Evolutionary conservation across 92 coral and sea anemone genomes (phyloP), one percentile per base, ranked within the genome.

Genomic region (Zoanthus sansibaricus): DNA sequence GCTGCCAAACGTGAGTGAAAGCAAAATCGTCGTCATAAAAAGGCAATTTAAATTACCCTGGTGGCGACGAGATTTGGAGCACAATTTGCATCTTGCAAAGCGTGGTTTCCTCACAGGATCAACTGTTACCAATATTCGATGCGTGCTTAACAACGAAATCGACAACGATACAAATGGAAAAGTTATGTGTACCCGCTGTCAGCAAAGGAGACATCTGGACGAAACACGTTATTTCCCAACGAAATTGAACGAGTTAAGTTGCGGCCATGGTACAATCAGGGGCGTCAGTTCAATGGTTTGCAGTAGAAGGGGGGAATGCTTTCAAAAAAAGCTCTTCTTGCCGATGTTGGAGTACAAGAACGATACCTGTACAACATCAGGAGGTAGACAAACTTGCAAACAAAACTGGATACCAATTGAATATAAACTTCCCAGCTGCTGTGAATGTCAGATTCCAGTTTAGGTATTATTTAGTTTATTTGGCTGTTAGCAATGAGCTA

Each of bases 101-200:
- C 55, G 10, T 11, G 1, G 55, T 11, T 7, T 49, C 55, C 1
- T 2, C 55, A 9, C 1, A 7, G 12, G 7, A 0, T 7, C 55
- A 49, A 49, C 4, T 1, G 12, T 49, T 49, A 11, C 9, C 55
- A 11, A 16, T 32, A 56, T 20, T 47, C 58, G 54, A 7, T 78
- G 83, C 55, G 48, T 78, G 17, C 6, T 5, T 17, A 49, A 78
- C 20, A 30, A 48, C 3, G 58, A 55, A 2, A 45, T 2, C 10
- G 31, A 33, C n/a, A 3, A 0, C 7, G 15, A 37, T 12, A 74
- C 78, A 37, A 37, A 0, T 37, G 47, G 72, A 70, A 21, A 37
- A 7, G 44, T 14, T 0, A 30, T 78, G 52, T 78, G 83, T 69
- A 78, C 16, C 72, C 83, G 83, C 8, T 78, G 83, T 59, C 83